Evolutionary conservation across 2,797 vertebrate genomes (phyloP), one percentile per base, ranked within the genome.

Genomic region (Cyclura pinguis): DNA sequence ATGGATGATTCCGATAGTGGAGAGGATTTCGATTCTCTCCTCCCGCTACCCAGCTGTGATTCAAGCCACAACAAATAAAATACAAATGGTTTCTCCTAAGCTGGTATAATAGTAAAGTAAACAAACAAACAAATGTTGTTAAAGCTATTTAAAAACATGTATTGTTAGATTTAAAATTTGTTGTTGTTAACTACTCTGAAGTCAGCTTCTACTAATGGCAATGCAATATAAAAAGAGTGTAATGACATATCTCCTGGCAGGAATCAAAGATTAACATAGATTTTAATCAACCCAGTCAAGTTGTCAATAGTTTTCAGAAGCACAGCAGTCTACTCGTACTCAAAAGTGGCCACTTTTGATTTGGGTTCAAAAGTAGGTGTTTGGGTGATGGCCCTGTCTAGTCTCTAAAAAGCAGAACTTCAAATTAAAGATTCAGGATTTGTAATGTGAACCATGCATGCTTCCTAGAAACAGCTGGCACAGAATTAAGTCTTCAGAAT

Each of bases 1-100:
- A 85, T 62, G 64, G 91, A 92, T n/a, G n/a, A 18, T 90, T 73
- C 92, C 94, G 85, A 77, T 91, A 86, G 89, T 80, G 72, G 91
- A 90, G 57, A 89, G 7, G 91, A 84, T 87, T 93, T 92, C 90
- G 0, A 0, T 88, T 89, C 87, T 85, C 88, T 86, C 18, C 20
- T 47, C 1, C 86, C 22, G 59, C 82, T 1, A 86, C 47, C 72
- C 59, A 81, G 73, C n/a, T 81, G 47, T 35, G 81, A 89, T 50
- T 78, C 47, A 64, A 84, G 57, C 22, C 9, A 64, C 69, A 93
- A 85, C 0, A 8, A 47, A 89, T 84, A 92, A 93, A 94, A 92
- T 57, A 81, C 88, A 87, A 93, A 16, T 29, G 91, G 57, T 80
- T 73, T 64, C 29, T 73, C 62, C 14, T 91, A 85, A 88, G 35